Evolutionary conservation across 2,113 vertebrate species (phyloP).

Genomic region (Dolichallabes microphthalmus): DNA sequence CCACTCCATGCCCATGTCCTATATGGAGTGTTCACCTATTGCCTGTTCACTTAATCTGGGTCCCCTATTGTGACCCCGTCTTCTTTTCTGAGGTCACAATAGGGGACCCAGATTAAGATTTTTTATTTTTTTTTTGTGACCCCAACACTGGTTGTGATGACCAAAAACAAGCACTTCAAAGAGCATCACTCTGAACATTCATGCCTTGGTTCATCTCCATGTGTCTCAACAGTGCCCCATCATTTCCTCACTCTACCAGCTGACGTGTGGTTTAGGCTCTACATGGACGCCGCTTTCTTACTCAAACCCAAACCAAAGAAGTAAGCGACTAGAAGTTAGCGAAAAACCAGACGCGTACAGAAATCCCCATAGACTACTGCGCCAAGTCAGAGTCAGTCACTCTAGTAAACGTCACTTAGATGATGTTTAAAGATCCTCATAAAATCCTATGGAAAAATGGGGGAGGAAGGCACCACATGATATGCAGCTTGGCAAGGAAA

Average conservation of each 20-base stretch:
- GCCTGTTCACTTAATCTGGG: too few relatives aligned
- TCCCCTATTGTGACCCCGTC: too few relatives aligned
- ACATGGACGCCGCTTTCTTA: background rate
- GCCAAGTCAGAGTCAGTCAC: slow-evolving; percentile 12
- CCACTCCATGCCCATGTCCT: too few relatives aligned
- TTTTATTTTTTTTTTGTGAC: background rate
- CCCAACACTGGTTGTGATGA: slow-evolving; percentile 8
- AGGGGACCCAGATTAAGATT: too few relatives aligned
- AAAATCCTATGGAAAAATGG: background rate
- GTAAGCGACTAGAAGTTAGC: slow-evolving; percentile 44
- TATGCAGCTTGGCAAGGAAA: background rate
- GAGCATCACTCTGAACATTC: background rate
- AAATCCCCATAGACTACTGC: slow-evolving; percentile 41
- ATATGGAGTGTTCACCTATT: too few relatives aligned
- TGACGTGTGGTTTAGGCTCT: slow-evolving; percentile 39
- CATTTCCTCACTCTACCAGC: slow-evolving; percentile 12
- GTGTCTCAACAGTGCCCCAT: background rate
- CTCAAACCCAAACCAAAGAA: slow-evolving; percentile 50
- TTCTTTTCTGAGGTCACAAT: too few relatives aligned
- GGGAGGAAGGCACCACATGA: background rate
- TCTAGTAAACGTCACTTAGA: slow-evolving; percentile 10
- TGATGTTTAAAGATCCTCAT: slow-evolving; percentile 14
- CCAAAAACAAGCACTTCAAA: background rate
- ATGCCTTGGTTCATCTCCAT: background rate
- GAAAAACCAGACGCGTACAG: slow-evolving; percentile 26